Percentiles rank a stretch among this genome's conserved stretches.
These are phyloP conservation scores for Augiades crinisus DNA, from an alignment of 2,888 invertebrate genomes.

Conservation along the genomic window DNA sequence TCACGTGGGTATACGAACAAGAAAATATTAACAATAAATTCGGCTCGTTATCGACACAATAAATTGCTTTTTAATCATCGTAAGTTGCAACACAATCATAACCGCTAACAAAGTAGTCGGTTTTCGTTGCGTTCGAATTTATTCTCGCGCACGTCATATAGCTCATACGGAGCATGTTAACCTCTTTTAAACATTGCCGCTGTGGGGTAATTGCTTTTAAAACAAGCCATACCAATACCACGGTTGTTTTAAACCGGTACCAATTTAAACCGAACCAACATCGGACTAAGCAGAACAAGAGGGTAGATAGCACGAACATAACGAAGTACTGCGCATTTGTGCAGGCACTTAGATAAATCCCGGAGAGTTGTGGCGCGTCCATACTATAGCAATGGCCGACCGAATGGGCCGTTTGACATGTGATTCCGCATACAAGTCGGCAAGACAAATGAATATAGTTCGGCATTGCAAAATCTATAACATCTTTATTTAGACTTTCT, in stretches of 20 bases:
- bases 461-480: slow-evolving; percentile 8
- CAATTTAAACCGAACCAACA: slow-evolving; percentile 41
- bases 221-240: slow-evolving; percentile 22
- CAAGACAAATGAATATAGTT: slow-evolving; percentile 26
- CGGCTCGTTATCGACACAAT: slow-evolving; percentile 17
- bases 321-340: slow-evolving; percentile 49
- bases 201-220: slow-evolving; percentile 21
- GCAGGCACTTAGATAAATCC: slow-evolving; percentile 59
- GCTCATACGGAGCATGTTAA: slow-evolving; percentile 17
- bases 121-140: slow-evolving; percentile 15
- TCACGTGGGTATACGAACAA: slow-evolving; percentile 5
- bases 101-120: slow-evolving; percentile 16
- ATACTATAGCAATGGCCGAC: slow-evolving; percentile 27
- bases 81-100: slow-evolving; percentile 19
- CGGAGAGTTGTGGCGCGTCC: slow-evolving; percentile 34
- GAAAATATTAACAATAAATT: slow-evolving; percentile 24
- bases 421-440: slow-evolving; percentile 24
- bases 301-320: slow-evolving; percentile 39
- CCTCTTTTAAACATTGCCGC: slow-evolving; percentile 20
- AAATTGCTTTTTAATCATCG: slow-evolving; percentile 26
- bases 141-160: slow-evolving; percentile 12
- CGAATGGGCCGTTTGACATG: slow-evolving; percentile 25
- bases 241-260: slow-evolving; percentile 40
- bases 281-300: slow-evolving; percentile 37
- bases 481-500: slow-evolving; percentile 2